Conservation (phyloP, 2,113 vertebrate species). For the Azemiops feae region DNA sequence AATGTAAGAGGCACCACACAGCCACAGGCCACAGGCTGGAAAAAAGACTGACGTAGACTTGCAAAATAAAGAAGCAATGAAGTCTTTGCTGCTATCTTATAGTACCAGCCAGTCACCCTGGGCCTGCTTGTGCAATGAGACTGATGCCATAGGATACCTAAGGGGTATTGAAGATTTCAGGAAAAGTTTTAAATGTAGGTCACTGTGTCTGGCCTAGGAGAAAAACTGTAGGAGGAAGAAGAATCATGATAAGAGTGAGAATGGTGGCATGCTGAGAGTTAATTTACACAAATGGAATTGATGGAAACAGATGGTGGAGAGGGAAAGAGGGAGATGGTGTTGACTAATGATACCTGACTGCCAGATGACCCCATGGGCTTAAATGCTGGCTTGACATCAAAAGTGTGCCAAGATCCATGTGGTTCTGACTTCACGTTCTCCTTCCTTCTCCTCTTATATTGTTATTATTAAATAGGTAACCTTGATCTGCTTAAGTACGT, state of each 20-base stretch:
- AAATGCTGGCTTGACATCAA: conserved; percentile 49
- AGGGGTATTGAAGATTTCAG: conserved; percentile 18
- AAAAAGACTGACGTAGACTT: background rate
- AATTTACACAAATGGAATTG: conserved; percentile 65
- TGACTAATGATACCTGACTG: conserved; percentile 72
- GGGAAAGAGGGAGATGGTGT: conserved; percentile 26
- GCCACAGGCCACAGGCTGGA: no score
- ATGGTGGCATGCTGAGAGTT: conserved; percentile 56
- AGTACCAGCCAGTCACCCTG: background rate
- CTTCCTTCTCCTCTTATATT: background rate
- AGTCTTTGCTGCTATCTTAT: background rate
- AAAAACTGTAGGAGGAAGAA: conserved; percentile 59
- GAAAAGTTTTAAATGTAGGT: conserved; percentile 31
- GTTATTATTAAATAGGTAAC: conserved; percentile 55
- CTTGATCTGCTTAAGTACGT: background rate
- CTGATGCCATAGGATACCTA: no score
- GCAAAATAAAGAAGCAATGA: background rate
- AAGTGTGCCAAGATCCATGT: conserved; percentile 54
- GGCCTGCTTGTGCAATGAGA: background rate
- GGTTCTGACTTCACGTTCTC: conserved; percentile 42
- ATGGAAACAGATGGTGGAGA: conserved; percentile 69
- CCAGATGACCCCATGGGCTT: conserved; percentile 64
- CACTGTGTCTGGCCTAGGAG: conserved; percentile 32
- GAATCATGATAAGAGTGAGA: conserved; percentile 38
- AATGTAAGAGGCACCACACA: background rate